phyloP scores from a whole-genome alignment of 2,888 invertebrate genomes.

The Eueremaeus valkanovi region DNA sequence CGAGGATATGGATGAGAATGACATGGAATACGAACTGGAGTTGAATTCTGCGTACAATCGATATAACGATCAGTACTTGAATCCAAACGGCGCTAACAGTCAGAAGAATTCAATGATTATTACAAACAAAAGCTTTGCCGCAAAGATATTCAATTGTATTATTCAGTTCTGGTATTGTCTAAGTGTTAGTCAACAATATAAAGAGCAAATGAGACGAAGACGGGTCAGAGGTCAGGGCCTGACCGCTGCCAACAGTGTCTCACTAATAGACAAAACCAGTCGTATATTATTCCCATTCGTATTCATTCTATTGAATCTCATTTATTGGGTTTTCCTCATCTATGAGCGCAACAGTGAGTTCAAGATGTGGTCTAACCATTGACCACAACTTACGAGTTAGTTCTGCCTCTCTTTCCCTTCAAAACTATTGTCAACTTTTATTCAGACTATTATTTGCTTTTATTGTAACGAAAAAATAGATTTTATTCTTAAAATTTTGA shows the following conservation, averaged over 20 bases:
- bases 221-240: constrained; percentile 40
- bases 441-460: too few relatives aligned
- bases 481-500: too few relatives aligned
- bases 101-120: neutral
- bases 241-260: constrained; percentile 50
- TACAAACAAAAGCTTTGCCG: neutral
- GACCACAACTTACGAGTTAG: neutral
- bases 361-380: constrained; percentile 13
- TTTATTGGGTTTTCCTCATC: constrained; percentile 78
- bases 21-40: constrained; percentile 14
- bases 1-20: constrained; percentile 37
- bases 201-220: constrained; percentile 45
- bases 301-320: constrained; percentile 76
- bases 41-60: neutral
- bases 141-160: constrained; percentile 20
- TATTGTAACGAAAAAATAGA: too few relatives aligned
- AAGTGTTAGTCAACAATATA: constrained; percentile 45
- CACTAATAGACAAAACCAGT: constrained; percentile 61
- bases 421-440: neutral
- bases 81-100: neutral
- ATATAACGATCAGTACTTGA: neutral
- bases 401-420: neutral
- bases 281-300: constrained; percentile 63
- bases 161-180: constrained; percentile 43
- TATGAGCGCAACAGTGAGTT: constrained; percentile 38